Conservation (phyloP, 64 coral and sea anemone genomes). For the Montipora sp. region DNA sequence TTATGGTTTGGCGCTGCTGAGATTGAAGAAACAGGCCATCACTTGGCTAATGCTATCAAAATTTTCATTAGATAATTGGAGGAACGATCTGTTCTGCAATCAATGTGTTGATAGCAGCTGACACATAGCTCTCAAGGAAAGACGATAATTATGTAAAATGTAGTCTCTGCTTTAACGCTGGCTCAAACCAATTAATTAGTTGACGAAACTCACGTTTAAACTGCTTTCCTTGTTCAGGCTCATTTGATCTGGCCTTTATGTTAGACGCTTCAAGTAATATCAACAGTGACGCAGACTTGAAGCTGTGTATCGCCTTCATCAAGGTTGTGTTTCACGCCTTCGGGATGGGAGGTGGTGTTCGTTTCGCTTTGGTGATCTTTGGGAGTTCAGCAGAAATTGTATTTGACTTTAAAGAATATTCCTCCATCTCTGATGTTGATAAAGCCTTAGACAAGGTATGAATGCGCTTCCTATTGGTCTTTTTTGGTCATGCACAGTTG, state of each 20-base stretch:
- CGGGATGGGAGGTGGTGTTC: slow-evolving; percentile 60
- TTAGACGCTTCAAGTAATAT: slow-evolving; percentile 75
- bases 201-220: too few relatives aligned
- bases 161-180: not conserved
- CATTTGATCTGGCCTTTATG: slow-evolving; percentile 77
- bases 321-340: slow-evolving; percentile 69
- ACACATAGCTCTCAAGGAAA: too few relatives aligned
- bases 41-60: too few relatives aligned
- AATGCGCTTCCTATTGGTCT: too few relatives aligned
- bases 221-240: slow-evolving; percentile 11
- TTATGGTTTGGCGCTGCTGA: too few relatives aligned
- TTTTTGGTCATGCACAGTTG: too few relatives aligned
- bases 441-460: slow-evolving; percentile 28
- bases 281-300: slow-evolving; percentile 69
- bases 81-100: too few relatives aligned
- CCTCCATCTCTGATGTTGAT: slow-evolving; percentile 63
- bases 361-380: slow-evolving; percentile 81
- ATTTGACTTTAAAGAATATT: slow-evolving; percentile 62
- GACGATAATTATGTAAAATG: too few relatives aligned
- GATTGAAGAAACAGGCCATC: too few relatives aligned
- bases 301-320: slow-evolving; percentile 77
- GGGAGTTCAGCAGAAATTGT: slow-evolving; percentile 64
- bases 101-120: too few relatives aligned
- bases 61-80: too few relatives aligned
- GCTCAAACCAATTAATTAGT: too few relatives aligned